These are phyloP conservation scores for Felis catus DNA, from an alignment of 2,113 vertebrate species.

Conservation along the genomic window DNA sequence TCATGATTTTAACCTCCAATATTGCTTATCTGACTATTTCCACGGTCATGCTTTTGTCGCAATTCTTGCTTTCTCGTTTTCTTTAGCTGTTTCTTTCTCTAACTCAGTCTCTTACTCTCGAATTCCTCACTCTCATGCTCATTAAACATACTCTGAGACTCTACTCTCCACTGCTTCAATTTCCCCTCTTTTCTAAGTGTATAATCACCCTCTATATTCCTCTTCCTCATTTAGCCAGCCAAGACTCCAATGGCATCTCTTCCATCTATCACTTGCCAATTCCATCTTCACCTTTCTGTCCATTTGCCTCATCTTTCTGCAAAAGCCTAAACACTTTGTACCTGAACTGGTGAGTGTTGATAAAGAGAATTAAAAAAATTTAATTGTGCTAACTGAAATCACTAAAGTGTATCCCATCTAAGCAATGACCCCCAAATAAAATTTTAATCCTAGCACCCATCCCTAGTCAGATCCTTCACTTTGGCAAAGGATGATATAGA, in stretches of 20 bases:
- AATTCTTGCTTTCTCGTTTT: background rate
- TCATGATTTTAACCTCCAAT: background rate
- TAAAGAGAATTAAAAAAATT: background rate
- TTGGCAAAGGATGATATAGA: background rate
- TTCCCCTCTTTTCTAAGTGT: background rate
- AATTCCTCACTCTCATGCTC: background rate
- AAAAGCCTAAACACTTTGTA: background rate
- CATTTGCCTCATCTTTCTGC: background rate
- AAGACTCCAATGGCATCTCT: background rate
- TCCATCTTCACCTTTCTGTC: background rate
- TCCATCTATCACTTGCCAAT: background rate
- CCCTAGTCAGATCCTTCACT: background rate
- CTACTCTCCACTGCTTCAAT: background rate
- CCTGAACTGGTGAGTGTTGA: background rate
- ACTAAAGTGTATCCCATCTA: background rate
- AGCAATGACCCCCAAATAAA: background rate
- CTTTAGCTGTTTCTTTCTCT: background rate
- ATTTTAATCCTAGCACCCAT: background rate
- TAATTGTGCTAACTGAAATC: background rate
- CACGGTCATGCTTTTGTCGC: background rate
- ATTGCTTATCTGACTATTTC: background rate
- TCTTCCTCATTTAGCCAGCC: background rate
- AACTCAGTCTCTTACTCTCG: background rate
- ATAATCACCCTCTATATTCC: background rate
- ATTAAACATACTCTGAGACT: background rate